Evolutionary conservation across 1,140 invertebrate species (phyloP).

Genomic region (Patella vulgata): DNA sequence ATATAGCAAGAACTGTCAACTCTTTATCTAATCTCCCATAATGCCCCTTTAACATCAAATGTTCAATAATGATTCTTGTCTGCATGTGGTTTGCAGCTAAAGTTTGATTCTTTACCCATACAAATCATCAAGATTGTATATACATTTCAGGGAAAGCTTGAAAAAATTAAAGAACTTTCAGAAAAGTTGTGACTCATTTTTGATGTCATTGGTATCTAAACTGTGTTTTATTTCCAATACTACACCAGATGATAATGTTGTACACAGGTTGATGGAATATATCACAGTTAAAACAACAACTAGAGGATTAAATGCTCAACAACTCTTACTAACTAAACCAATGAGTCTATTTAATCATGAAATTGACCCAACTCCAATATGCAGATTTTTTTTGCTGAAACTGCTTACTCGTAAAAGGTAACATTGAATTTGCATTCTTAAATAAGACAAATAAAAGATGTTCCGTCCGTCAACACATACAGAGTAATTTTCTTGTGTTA

Average conservation of each 20-base stretch:
- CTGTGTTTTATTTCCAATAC: conserved; percentile 49
- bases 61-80: no score
- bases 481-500: no score
- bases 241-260: conserved; percentile 43
- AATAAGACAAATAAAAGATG: no score
- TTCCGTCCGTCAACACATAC: no score
- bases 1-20: no score
- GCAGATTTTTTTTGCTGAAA: conserved; percentile 54
- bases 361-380: conserved; percentile 57
- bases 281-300: conserved; percentile 29
- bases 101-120: no score
- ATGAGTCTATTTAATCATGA: conserved; percentile 46
- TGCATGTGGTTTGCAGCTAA: no score
- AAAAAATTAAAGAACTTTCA: conserved; percentile 20
- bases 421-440: no score
- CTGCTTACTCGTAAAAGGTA: conserved; percentile 48
- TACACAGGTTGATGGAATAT: conserved; percentile 47
- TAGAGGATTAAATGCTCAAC: conserved; percentile 4
- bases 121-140: no score
- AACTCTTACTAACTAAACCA: no score
- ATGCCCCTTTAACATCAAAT: no score
- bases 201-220: conserved; percentile 54
- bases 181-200: conserved; percentile 49
- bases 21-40: no score
- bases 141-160: not conserved